Percentiles rank a stretch among this genome's conserved stretches.
phyloP scores from a whole-genome alignment of 2,797 vertebrate species.

The Phylloscopus collybita region DNA sequence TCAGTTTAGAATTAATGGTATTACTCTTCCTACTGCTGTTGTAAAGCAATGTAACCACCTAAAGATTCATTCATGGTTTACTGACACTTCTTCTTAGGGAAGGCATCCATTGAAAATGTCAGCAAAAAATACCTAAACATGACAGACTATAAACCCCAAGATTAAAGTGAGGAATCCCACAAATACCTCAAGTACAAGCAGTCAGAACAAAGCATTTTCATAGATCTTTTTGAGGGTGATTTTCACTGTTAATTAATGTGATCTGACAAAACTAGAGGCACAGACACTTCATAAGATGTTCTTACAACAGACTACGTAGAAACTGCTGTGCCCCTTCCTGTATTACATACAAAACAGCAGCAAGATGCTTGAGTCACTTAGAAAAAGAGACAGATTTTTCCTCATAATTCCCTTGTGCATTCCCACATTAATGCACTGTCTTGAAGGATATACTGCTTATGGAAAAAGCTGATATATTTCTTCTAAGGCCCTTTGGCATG shows the following conservation, averaged over 20 bases:
- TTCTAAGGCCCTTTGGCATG: slow-evolving; percentile 15
- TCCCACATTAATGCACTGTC: background rate
- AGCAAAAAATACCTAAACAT: background rate
- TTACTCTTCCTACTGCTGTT: background rate
- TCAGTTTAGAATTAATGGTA: background rate
- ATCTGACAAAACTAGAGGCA: background rate
- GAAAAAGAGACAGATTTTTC: background rate
- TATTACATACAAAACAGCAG: background rate
- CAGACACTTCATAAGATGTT: background rate
- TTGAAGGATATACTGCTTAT: background rate
- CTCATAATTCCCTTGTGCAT: too few species aligned
- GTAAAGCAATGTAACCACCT: background rate
- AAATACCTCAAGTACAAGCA: background rate
- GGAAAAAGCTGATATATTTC: slow-evolving; percentile 21
- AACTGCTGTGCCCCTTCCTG: background rate
- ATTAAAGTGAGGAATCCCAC: background rate
- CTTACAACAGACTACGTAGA: background rate
- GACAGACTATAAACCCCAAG: background rate
- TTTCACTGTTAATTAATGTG: background rate
- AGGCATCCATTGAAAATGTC: background rate
- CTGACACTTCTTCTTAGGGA: background rate
- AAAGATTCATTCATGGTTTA: background rate
- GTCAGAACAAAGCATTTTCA: background rate
- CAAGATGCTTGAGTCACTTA: background rate
- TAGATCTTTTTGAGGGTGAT: background rate